Conservation (phyloP, 2,888 invertebrate species). For the Drosophila dives region DNA sequence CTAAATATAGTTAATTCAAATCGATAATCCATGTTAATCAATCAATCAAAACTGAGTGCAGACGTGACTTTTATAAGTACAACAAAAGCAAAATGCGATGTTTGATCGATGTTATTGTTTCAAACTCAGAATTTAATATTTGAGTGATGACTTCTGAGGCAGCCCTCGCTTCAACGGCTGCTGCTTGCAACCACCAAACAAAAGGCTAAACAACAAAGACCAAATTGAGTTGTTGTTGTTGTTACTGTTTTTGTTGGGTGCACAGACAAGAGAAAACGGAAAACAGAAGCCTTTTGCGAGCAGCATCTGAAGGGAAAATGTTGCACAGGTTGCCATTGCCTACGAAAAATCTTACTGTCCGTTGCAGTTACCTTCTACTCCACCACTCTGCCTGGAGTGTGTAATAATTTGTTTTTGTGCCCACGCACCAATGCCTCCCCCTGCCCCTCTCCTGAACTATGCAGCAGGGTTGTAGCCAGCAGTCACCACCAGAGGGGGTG, state of each 20-base stretch:
- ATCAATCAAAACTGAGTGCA: constrained; percentile 37
- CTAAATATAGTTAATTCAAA: background rate
- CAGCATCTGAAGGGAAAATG: constrained; percentile 52
- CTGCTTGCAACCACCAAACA: constrained; percentile 64
- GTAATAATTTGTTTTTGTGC: constrained; percentile 75
- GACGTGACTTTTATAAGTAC: constrained; percentile 28
- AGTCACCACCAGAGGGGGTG: constrained; percentile 10
- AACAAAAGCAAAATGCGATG: constrained; percentile 7
- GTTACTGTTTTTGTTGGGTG: constrained; percentile 27
- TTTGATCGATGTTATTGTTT: constrained; percentile 23
- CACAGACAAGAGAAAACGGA: constrained; percentile 52
- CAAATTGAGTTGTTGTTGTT: constrained; percentile 49
- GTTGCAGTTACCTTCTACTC: constrained; percentile 53
- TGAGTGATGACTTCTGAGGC: constrained; percentile 36
- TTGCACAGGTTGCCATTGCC: constrained; percentile 77
- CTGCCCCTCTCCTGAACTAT: constrained; percentile 27
- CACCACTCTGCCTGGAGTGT: constrained; percentile 45
- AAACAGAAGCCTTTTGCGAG: constrained; percentile 57
- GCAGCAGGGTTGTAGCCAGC: constrained; percentile 38
- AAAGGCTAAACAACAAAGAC: constrained; percentile 65
- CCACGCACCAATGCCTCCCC: constrained; percentile 9
- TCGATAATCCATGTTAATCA: background rate
- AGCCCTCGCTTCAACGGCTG: constrained; percentile 52
- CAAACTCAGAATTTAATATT: constrained; percentile 49
- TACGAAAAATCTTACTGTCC: constrained; percentile 66